These are phyloP conservation scores for Bactericera cockerelli DNA, from an alignment of 1,140 invertebrate species.

Conservation along the genomic window DNA sequence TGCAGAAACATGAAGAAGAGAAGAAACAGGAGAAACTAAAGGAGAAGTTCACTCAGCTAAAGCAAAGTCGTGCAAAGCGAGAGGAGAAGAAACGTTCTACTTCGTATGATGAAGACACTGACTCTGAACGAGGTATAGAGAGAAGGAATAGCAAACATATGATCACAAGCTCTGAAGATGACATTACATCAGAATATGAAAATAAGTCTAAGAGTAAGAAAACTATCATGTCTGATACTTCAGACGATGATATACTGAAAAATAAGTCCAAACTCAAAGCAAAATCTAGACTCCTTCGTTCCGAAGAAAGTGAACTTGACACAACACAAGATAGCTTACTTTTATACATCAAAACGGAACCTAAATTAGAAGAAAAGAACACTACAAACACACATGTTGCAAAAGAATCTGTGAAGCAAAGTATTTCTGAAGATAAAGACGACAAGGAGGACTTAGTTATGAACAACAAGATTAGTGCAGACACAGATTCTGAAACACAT, in stretches of 20 bases:
- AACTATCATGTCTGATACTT: slow-evolving; percentile 38
- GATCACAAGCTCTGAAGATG: slow-evolving; percentile 24
- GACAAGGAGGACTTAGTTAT: slow-evolving; percentile 23
- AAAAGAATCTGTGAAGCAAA: background rate
- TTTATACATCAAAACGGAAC: slow-evolving; percentile 34
- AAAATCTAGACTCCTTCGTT: slow-evolving; percentile 38
- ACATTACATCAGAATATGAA: slow-evolving; percentile 21
- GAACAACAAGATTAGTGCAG: slow-evolving; percentile 23
- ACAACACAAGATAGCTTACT: slow-evolving; percentile 29
- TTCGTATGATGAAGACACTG: slow-evolving; percentile 68
- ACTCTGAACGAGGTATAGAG: slow-evolving; percentile 32
- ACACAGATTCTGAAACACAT: slow-evolving; percentile 12
- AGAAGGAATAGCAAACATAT: slow-evolving; percentile 22
- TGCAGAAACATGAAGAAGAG: slow-evolving; percentile 79
- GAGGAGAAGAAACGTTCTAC: slow-evolving; percentile 74
- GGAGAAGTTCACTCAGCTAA: slow-evolving; percentile 75
- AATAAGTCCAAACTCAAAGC: slow-evolving; percentile 27
- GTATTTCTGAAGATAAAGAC: slow-evolving; percentile 22
- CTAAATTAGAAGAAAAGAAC: background rate
- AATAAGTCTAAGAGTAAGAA: slow-evolving; percentile 17
- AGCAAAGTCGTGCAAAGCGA: slow-evolving; percentile 67
- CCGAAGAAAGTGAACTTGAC: slow-evolving; percentile 42
- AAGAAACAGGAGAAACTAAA: slow-evolving; percentile 71
- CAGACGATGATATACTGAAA: slow-evolving; percentile 34
- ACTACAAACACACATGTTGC: background rate